A percentile compares a stretch with the other conserved stretches of the same genome.
Evolutionary conservation across 2,797 vertebrate species (phyloP).

Genomic region (Eptatretus atami): DNA sequence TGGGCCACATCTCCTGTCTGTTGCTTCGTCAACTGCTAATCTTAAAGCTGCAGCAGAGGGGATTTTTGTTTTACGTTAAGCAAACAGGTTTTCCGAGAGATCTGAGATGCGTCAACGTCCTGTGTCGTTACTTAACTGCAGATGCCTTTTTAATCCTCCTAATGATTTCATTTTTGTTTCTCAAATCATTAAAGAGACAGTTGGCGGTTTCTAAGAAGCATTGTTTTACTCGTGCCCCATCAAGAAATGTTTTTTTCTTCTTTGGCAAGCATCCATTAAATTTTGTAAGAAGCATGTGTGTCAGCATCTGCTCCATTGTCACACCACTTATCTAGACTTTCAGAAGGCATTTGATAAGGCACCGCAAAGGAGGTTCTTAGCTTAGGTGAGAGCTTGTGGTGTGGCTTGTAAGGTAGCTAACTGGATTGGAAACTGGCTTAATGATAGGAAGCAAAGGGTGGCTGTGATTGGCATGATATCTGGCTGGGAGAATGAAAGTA

Average conservation of each 20-base stretch:
- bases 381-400: too few relatives aligned
- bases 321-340: too few relatives aligned
- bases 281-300: constrained; percentile 2
- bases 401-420: too few relatives aligned
- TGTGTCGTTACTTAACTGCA: constrained; percentile 7
- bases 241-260: constrained; percentile 6
- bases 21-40: constrained; percentile 7
- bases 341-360: too few relatives aligned
- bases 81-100: constrained; percentile 7
- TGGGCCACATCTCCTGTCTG: constrained; percentile 7
- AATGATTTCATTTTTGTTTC: constrained; percentile 7
- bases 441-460: too few relatives aligned
- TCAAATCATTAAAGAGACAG: constrained; percentile 5
- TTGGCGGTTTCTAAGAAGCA: constrained; percentile 7
- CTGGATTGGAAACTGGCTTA: too few relatives aligned
- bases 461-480: too few relatives aligned
- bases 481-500: too few relatives aligned
- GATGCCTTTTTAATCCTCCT: constrained; percentile 2
- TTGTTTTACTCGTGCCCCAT: constrained; percentile 8
- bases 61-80: constrained; percentile 6
- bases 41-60: constrained; percentile 7
- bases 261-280: constrained; percentile 7
- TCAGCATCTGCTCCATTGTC: neutral
- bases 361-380: too few relatives aligned
- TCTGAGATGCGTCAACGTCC: constrained; percentile 3